Conservation (phyloP, 2,113 vertebrate species). For the Clarias batrachus region DNA sequence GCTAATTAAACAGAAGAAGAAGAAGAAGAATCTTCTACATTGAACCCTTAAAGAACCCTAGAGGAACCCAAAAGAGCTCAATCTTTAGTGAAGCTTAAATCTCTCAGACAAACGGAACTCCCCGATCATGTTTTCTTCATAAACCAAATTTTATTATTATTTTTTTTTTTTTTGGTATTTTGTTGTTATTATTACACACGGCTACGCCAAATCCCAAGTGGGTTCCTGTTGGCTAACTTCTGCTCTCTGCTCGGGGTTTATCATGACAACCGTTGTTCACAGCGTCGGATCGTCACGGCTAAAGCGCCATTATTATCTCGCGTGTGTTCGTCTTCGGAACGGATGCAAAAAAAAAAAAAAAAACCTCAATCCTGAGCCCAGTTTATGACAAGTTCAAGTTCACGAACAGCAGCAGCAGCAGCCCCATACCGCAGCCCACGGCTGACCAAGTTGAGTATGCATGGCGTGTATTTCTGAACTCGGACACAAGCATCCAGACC, state of each 20-base stretch:
- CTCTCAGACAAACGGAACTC: background rate
- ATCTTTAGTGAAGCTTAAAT: background rate
- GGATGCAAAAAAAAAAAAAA: too few species aligned
- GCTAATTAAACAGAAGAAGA: background rate
- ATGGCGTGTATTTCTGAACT: background rate
- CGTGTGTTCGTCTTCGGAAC: background rate
- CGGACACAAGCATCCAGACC: background rate
- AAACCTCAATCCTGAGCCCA: background rate
- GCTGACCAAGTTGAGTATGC: background rate
- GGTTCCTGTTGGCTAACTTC: background rate
- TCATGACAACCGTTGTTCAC: background rate
- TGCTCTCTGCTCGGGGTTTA: background rate
- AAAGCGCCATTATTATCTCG: background rate
- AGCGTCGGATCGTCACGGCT: background rate
- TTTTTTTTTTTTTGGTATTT: background rate
- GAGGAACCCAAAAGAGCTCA: background rate
- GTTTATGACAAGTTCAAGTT: background rate
- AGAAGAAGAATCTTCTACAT: background rate
- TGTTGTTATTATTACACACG: background rate
- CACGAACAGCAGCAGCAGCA: background rate
- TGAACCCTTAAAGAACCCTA: background rate
- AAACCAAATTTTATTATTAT: background rate
- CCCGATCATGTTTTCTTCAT: background rate
- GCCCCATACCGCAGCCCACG: background rate
- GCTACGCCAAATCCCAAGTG: background rate